These are phyloP conservation scores for Zapornia atra DNA, from an alignment of 2,113 vertebrate species.

Conservation along the genomic window DNA sequence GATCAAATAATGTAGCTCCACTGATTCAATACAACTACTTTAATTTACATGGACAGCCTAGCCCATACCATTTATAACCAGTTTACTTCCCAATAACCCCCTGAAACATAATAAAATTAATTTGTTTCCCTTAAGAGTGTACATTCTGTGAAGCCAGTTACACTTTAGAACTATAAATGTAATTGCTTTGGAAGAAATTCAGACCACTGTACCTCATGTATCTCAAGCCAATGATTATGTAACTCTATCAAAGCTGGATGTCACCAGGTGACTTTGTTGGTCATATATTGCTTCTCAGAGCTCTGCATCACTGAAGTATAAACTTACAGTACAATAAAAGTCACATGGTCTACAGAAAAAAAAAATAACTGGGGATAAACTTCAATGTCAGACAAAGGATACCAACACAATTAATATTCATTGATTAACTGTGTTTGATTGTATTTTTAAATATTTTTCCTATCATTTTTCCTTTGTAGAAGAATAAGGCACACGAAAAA, in stretches of 20 bases:
- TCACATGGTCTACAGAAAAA: background rate
- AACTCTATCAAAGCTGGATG: background rate
- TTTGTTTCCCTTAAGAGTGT: background rate
- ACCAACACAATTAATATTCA: background rate
- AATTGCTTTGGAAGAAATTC: background rate
- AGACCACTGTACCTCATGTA: background rate
- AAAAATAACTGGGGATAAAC: background rate
- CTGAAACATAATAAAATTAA: background rate
- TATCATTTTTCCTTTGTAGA: background rate
- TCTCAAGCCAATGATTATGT: background rate
- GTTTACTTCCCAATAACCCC: background rate
- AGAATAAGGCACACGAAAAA: background rate
- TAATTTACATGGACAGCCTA: background rate
- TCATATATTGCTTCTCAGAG: background rate
- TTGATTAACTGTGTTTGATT: background rate
- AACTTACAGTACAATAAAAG: background rate
- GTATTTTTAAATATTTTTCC: background rate
- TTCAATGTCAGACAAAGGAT: background rate
- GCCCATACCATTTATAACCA: background rate
- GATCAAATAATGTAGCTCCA: background rate
- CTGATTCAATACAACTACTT: background rate
- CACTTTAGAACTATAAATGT: background rate
- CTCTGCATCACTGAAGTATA: background rate
- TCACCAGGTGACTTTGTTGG: background rate
- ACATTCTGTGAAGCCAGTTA: background rate